These are phyloP conservation scores for Tor tambroides DNA, from an alignment of 2,113 vertebrate genomes.

Conservation along the genomic window DNA sequence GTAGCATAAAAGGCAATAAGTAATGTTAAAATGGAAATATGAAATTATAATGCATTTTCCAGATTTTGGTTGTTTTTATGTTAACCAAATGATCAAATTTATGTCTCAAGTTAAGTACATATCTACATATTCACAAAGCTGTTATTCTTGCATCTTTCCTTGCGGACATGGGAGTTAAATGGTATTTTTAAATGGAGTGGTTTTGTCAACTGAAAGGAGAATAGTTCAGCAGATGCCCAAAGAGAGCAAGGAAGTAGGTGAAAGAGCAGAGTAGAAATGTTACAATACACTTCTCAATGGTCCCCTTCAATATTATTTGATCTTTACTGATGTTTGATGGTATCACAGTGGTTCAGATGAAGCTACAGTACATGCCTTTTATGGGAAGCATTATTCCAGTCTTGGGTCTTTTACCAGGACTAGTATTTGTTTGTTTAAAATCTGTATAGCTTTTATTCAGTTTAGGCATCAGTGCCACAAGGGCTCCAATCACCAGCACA, in stretches of 20 bases:
- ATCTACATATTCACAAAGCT: neutral
- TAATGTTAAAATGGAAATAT: neutral
- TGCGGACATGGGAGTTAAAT: neutral
- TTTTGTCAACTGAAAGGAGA: neutral
- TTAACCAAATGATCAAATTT: neutral
- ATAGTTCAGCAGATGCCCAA: conserved; percentile 3
- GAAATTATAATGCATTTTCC: neutral
- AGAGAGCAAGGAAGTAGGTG: conserved; percentile 23
- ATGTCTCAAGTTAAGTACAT: neutral
- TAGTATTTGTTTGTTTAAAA: neutral
- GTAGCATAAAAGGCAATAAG: neutral
- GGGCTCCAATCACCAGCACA: neutral
- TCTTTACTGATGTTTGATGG: neutral
- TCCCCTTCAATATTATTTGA: neutral
- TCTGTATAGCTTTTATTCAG: neutral
- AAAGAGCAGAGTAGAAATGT: conserved; percentile 12
- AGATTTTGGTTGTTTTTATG: neutral
- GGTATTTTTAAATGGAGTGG: neutral
- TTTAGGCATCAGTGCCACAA: neutral
- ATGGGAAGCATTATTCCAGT: conserved; percentile 4
- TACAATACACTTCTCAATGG: neutral
- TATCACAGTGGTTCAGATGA: neutral
- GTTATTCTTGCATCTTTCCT: conserved; percentile 6
- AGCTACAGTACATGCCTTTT: neutral
- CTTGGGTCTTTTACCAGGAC: neutral